Evolutionary conservation across 2,797 vertebrate species (phyloP).

Genomic region (Sphaeramia orbicularis): DNA sequence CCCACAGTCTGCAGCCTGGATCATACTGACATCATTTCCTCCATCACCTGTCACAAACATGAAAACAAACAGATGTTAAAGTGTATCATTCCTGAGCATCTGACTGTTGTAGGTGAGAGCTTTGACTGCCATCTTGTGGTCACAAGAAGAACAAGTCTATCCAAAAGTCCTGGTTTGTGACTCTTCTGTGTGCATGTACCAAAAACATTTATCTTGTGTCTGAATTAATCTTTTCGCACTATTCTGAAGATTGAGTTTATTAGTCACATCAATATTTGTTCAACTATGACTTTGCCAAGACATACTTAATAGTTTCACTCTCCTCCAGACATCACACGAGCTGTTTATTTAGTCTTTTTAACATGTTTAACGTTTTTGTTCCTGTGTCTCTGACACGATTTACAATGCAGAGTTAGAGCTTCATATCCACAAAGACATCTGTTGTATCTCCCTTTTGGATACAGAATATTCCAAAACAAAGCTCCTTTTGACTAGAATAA

Average conservation of each 20-base stretch:
- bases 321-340: no score
- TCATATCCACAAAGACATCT: background rate
- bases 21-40: constrained; percentile 99
- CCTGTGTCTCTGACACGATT: background rate
- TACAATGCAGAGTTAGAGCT: no score
- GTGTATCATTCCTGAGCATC: background rate
- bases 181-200: background rate
- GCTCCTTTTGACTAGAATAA: no score
- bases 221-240: background rate
- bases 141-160: background rate
- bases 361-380: background rate
- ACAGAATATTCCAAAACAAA: no score
- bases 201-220: background rate
- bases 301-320: no score
- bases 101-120: background rate
- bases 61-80: constrained; percentile 12
- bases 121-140: constrained; percentile 74
- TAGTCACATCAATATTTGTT: background rate
- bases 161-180: background rate
- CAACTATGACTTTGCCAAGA: background rate
- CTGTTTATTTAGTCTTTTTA: no score
- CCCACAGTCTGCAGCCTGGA: constrained; percentile 91
- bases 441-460: no score
- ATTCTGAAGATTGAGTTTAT: background rate
- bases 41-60: constrained; percentile 89